Conservation (phyloP, 2,797 vertebrate genomes). For the Dromococcyx pavoninus region DNA sequence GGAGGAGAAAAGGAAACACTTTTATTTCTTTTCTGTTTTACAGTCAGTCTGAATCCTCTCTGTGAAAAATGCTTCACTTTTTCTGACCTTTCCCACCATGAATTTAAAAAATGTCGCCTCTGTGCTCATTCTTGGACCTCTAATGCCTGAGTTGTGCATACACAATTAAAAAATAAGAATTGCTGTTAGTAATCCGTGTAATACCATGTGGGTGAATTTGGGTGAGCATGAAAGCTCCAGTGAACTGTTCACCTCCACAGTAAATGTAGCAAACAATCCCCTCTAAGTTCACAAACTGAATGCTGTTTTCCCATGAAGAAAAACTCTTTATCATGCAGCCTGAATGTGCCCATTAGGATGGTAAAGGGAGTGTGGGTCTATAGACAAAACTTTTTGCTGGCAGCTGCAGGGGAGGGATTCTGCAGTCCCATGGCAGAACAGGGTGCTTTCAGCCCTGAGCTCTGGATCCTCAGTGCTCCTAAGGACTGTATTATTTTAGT, state of each 20-base stretch:
- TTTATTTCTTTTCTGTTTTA: constrained; percentile 44
- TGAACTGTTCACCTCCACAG: constrained; percentile 72
- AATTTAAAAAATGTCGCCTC: constrained; percentile 33
- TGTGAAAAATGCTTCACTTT: constrained; percentile 19
- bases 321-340: constrained; percentile 56
- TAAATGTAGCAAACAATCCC: constrained; percentile 61
- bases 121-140: not conserved
- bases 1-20: not conserved
- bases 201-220: constrained; percentile 62
- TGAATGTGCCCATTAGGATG: constrained; percentile 60
- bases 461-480: not conserved
- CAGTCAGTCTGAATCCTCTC: constrained; percentile 12
- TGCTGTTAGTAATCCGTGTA: constrained; percentile 37
- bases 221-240: constrained; percentile 60
- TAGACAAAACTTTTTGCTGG: constrained; percentile 40
- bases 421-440: not conserved
- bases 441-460: not conserved
- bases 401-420: not conserved
- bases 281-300: constrained; percentile 58
- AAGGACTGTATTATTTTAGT: not conserved
- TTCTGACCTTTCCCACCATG: constrained; percentile 53
- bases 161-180: constrained; percentile 53
- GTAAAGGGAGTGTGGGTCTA: constrained; percentile 11
- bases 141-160: not conserved
- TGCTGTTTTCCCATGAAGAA: constrained; percentile 65